Evolutionary conservation across 2,797 vertebrate genomes (phyloP), one percentile per base, ranked within the genome.

Genomic region (Myripristis jacobus): DNA sequence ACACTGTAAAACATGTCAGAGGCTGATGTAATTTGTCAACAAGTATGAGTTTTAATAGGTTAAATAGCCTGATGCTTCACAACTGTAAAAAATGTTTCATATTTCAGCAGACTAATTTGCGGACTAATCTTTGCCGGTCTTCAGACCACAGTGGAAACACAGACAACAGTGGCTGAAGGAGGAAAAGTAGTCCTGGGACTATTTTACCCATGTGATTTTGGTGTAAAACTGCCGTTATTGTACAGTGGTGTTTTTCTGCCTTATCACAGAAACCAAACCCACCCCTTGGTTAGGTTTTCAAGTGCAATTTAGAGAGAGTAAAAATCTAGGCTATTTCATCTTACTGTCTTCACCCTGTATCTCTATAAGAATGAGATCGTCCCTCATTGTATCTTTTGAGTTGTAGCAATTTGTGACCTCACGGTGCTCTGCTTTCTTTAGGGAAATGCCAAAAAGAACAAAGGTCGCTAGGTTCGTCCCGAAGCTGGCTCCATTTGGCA

Each of bases 401-500:
- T 13, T 12, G 31, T 31, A 31, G 29, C 2, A 50, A 58, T 25
- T 36, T 19, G 12, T n/a, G 22, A 38, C 5, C 21, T 46, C n/a
- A 15, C 41, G 61, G 79, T 25, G 15, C 61, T 72, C 51, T 66
- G n/a, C 85, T 79, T 53, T 68, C 73, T 85, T 64, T 81, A 99
- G 98, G 96, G 94, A 90, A 99, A 97, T 90, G 91, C 96, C 59
- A 99, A 98, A 84, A 99, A 98, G 95, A 99, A 95, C 91, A 98
- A 97, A 92, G 94, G 92, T 88, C 98, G 98, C 81, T 99, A 98
- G 75, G 59, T 58, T 61, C 59, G 61, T 62, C 50, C 10, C 65
- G 5, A 24, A 53, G 71, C 59, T 44, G 76, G 82, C 79, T 84
- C 79, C 74, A 54, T 79, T 79, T 61, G 67, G 67, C 61, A 65